Percentiles rank a stretch among this genome's conserved stretches.
These are phyloP conservation scores for Carcharodon carcharias DNA, from an alignment of 2,797 vertebrate genomes.

Conservation along the genomic window DNA sequence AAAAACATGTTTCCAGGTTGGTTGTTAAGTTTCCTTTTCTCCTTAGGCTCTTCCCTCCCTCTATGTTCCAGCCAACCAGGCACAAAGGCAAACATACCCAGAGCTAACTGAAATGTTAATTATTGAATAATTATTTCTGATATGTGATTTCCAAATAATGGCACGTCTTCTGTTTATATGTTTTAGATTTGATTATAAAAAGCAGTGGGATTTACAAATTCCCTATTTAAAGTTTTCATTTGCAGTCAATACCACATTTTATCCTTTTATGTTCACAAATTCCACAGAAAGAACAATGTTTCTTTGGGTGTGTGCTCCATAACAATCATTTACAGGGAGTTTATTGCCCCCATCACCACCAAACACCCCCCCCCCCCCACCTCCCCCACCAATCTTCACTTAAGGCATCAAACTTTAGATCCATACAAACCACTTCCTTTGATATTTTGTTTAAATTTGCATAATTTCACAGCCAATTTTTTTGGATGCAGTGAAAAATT, in stretches of 20 bases:
- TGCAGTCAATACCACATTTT: conserved; percentile 2
- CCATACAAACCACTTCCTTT: not conserved
- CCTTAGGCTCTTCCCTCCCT: not conserved
- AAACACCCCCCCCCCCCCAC: too few species aligned
- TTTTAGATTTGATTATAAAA: not conserved
- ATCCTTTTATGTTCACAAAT: not conserved
- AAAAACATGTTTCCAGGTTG: conserved; percentile 14
- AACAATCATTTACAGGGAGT: not conserved
- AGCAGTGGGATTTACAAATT: not conserved
- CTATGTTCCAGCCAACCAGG: not conserved
- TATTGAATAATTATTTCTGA: not conserved
- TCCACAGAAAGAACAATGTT: not conserved
- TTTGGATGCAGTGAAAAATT: not conserved
- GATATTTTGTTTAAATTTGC: not conserved
- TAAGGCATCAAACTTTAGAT: conserved; percentile 27
- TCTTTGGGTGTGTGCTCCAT: not conserved
- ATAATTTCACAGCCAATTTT: not conserved
- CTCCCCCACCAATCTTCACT: not conserved
- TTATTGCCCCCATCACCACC: not conserved
- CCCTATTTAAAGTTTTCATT: not conserved
- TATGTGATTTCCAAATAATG: not conserved
- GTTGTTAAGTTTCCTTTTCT: not conserved
- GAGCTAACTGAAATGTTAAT: not conserved
- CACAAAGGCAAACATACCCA: not conserved
- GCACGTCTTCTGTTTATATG: not conserved